phyloP scores from a whole-genome alignment of 2,797 vertebrate genomes.

The Odontamblyopus rebecca region DNA sequence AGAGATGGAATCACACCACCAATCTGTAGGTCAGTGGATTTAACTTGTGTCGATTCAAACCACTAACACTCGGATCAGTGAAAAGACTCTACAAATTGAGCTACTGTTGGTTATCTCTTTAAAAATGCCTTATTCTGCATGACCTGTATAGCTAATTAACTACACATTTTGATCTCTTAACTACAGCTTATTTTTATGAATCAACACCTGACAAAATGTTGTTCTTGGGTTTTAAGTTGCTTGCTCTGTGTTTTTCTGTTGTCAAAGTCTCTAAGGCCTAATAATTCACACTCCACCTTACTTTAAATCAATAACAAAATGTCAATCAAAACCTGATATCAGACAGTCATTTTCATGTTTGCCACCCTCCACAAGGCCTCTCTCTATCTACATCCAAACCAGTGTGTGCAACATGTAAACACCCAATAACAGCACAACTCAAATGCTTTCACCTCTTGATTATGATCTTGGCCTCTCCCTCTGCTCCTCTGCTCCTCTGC shows the following conservation, averaged over 20 bases:
- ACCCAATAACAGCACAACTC: slow-evolving; percentile 82
- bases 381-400: slow-evolving; percentile 31
- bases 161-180: too few relatives aligned
- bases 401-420: slow-evolving; percentile 41
- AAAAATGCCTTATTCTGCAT: too few relatives aligned
- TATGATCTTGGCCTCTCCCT: slow-evolving; percentile 86
- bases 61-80: too few relatives aligned
- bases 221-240: background rate
- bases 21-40: too few relatives aligned
- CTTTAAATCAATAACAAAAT: slow-evolving; percentile 1
- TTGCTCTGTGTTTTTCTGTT: background rate
- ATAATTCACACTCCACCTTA: background rate
- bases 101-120: too few relatives aligned
- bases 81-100: too few relatives aligned
- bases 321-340: background rate
- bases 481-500: slow-evolving; percentile 59
- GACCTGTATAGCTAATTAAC: too few relatives aligned
- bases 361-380: background rate
- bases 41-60: too few relatives aligned
- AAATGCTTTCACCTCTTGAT: slow-evolving; percentile 82
- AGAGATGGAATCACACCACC: too few relatives aligned
- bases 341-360: background rate
- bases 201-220: background rate
- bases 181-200: background rate
- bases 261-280: background rate